These are phyloP conservation scores for Plebejus argus DNA, from an alignment of 2,888 invertebrate species.

Conservation along the genomic window DNA sequence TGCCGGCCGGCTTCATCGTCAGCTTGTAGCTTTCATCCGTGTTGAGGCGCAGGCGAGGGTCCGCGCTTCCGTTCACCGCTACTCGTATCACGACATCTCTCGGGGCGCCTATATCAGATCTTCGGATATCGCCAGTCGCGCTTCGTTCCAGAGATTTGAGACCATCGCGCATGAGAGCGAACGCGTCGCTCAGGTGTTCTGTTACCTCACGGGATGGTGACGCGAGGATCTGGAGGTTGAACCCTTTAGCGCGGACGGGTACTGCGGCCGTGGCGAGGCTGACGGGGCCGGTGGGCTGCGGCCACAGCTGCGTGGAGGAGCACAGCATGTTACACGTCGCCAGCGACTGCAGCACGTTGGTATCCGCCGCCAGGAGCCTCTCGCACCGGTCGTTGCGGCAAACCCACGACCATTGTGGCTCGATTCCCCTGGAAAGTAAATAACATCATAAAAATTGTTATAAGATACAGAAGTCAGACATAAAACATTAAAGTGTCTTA, in stretches of 20 bases:
- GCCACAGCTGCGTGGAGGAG: conserved; percentile 88
- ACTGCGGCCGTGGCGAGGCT: conserved; percentile 84
- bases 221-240: conserved; percentile 68
- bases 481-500: too few species aligned
- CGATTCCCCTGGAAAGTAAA: conserved; percentile 65
- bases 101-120: conserved; percentile 58
- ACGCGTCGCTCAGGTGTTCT: conserved; percentile 73
- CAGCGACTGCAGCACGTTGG: conserved; percentile 79
- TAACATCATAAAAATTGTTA: neutral
- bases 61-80: conserved; percentile 74
- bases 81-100: conserved; percentile 75
- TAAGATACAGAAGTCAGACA: too few species aligned
- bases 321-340: conserved; percentile 90
- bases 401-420: conserved; percentile 88
- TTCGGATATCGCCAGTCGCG: conserved; percentile 52
- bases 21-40: conserved; percentile 89
- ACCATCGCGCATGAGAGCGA: conserved; percentile 75
- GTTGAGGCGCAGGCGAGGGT: conserved; percentile 82
- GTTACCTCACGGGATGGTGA: conserved; percentile 63
- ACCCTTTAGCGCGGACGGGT: conserved; percentile 77
- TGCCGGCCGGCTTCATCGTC: conserved; percentile 74
- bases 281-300: conserved; percentile 87
- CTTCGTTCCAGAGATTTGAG: conserved; percentile 70
- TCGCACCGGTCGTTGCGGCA: conserved; percentile 87
- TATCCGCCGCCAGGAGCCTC: conserved; percentile 69